Percentiles rank a stretch among this genome's conserved stretches.
Conservation (phyloP, 2,797 vertebrate genomes). For the Crypturellus tataupa region DNA sequence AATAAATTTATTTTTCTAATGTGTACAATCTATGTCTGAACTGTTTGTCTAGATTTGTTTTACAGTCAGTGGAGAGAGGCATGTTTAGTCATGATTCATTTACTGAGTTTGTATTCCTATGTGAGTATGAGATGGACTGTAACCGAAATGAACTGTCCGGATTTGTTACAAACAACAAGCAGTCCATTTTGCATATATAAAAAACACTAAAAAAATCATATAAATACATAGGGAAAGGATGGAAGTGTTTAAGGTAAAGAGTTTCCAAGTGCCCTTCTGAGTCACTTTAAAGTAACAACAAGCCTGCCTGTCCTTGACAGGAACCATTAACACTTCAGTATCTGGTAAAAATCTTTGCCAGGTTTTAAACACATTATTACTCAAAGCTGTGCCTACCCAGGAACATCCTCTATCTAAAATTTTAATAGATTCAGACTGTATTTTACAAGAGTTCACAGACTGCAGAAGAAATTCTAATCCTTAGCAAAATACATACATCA, state of each 20-base stretch:
- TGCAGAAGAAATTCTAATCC: neutral
- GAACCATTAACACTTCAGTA: neutral
- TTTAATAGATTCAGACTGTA: neutral
- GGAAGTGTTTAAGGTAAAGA: rapidly evolving
- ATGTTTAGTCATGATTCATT: neutral
- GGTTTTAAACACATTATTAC: neutral
- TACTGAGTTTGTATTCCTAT: neutral
- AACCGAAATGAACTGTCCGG: neutral
- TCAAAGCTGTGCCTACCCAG: neutral
- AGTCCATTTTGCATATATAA: neutral
- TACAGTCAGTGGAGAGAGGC: neutral
- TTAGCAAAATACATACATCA: neutral
- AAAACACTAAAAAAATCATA: neutral
- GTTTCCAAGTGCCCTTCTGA: neutral
- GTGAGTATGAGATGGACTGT: neutral
- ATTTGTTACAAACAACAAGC: neutral
- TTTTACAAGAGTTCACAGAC: neutral
- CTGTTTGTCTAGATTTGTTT: neutral
- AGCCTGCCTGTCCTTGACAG: neutral
- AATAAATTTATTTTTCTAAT: neutral
- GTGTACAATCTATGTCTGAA: neutral
- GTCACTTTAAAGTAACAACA: neutral
- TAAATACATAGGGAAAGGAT: rapidly evolving
- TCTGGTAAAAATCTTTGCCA: neutral
- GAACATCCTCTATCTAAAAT: neutral